These are phyloP conservation scores for Alaudala cheleensis DNA, from an alignment of 2,113 vertebrate genomes.

Conservation along the genomic window DNA sequence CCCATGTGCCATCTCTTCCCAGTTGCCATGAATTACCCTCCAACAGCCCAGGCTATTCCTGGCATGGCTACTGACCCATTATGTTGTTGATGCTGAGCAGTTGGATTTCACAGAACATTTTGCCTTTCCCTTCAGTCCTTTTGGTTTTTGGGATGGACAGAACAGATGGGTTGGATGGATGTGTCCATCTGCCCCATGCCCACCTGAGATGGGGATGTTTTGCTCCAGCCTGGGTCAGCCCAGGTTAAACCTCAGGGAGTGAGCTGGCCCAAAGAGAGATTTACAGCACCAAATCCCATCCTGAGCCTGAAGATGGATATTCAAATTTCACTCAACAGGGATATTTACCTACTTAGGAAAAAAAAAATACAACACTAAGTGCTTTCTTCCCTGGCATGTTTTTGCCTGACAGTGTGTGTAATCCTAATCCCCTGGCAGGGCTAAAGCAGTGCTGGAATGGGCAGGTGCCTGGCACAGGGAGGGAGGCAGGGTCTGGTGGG, in stretches of 20 bases:
- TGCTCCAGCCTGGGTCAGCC: slow-evolving; percentile 1
- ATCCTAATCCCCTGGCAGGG: slow-evolving; percentile 35
- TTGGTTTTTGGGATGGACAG: neutral
- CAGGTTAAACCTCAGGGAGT: neutral
- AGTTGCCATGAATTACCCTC: neutral
- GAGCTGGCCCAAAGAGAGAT: neutral
- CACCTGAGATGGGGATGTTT: neutral
- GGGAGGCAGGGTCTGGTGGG: neutral
- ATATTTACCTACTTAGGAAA: slow-evolving; percentile 54
- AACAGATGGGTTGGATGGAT: neutral
- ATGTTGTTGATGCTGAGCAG: neutral
- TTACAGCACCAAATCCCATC: slow-evolving; percentile 51
- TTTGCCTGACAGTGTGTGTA: slow-evolving; percentile 27
- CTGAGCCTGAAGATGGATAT: slow-evolving; percentile 53
- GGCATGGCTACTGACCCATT: rapidly evolving
- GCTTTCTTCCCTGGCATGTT: slow-evolving; percentile 35
- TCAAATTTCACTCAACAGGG: slow-evolving; percentile 48
- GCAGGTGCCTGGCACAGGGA: neutral
- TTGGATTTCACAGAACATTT: neutral
- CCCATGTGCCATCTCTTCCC: neutral
- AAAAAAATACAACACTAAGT: slow-evolving; percentile 26
- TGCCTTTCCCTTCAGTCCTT: neutral
- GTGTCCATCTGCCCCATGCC: neutral
- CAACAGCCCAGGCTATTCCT: rapidly evolving
- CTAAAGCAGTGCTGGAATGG: neutral